A percentile compares a stretch with the other conserved stretches of the same genome.
phyloP scores from a whole-genome alignment of 1,140 invertebrate species.

The Ceratina calcarata region DNA sequence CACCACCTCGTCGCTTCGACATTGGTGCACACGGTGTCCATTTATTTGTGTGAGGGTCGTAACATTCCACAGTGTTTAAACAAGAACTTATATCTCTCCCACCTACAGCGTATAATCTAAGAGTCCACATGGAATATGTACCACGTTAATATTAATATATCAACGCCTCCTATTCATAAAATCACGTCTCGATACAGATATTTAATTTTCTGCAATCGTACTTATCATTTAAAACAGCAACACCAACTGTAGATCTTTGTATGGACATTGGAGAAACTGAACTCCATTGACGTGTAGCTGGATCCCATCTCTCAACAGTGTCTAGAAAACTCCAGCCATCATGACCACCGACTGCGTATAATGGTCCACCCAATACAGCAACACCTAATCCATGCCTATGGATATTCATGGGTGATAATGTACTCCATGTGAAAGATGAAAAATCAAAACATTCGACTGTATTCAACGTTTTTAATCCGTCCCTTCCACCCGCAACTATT shows the following conservation, averaged over 20 bases:
- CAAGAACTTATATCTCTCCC: conserved; percentile 95
- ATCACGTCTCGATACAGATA: neutral
- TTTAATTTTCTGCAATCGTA: conserved; percentile 66
- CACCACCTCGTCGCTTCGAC: conserved; percentile 93
- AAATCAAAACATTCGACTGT: conserved; percentile 93
- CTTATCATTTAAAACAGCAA: conserved; percentile 92
- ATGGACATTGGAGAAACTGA: conserved; percentile 93
- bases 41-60: conserved; percentile 93
- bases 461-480: conserved; percentile 96
- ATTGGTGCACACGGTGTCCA: conserved; percentile 95
- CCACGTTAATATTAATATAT: neutral
- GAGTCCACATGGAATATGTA: conserved; percentile 17
- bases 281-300: conserved; percentile 91
- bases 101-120: conserved; percentile 93
- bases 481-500: conserved; percentile 92
- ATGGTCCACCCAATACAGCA: conserved; percentile 90
- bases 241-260: conserved; percentile 92
- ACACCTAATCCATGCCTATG: conserved; percentile 94
- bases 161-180: too few relatives aligned
- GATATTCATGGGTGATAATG: conserved; percentile 93
- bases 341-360: conserved; percentile 97
- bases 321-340: conserved; percentile 97
- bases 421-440: conserved; percentile 88
- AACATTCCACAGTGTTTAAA: conserved; percentile 94
- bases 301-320: conserved; percentile 96